phyloP scores from a whole-genome alignment of 1,140 invertebrate species.

The Ylistrum balloti region DNA sequence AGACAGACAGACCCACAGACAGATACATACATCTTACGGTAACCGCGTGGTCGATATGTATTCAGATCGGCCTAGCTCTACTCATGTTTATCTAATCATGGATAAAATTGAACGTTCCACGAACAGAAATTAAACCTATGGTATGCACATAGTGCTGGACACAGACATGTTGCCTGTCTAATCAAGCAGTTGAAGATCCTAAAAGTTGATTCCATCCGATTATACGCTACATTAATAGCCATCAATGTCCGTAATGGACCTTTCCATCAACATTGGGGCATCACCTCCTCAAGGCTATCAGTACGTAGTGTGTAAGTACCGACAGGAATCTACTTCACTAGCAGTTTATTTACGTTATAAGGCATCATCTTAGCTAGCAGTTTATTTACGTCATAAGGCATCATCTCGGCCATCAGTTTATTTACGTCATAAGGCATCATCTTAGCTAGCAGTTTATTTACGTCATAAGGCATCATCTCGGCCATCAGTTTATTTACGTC shows the following conservation, averaged over 20 bases:
- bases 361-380: too few species aligned
- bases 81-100: constrained; percentile 25
- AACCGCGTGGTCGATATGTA: not conserved
- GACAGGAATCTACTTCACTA: too few species aligned
- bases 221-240: not conserved
- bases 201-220: constrained; percentile 7
- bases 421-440: too few species aligned
- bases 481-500: too few species aligned
- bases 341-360: too few species aligned
- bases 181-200: not conserved
- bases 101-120: constrained; percentile 39
- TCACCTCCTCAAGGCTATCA: not conserved
- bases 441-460: too few species aligned
- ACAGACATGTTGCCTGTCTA: not conserved
- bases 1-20: constrained; percentile 16
- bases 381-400: too few species aligned
- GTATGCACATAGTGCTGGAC: constrained; percentile 1
- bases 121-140: constrained; percentile 30
- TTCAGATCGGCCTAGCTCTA: not conserved
- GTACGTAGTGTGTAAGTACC: too few species aligned
- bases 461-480: too few species aligned
- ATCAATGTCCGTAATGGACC: constrained; percentile 32
- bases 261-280: not conserved
- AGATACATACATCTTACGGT: not conserved
- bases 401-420: too few species aligned